These are phyloP conservation scores for Stegodyphus dumicola DNA, from an alignment of 1,140 invertebrate genomes.

Conservation along the genomic window DNA sequence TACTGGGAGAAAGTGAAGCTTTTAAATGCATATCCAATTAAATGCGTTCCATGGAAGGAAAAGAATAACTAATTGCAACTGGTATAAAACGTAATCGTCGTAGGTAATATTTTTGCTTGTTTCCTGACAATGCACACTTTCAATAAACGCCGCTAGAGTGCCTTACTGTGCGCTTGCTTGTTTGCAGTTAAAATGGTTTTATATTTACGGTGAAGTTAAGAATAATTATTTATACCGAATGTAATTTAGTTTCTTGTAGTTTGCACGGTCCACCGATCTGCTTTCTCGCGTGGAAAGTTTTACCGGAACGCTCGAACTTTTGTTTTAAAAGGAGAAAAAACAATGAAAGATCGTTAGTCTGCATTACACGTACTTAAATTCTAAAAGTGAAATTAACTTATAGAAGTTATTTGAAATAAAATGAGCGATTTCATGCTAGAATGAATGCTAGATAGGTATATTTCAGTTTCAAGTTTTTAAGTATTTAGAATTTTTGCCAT, in stretches of 20 bases:
- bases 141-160: slow-evolving; percentile 3
- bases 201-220: slow-evolving; percentile 1
- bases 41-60: slow-evolving; percentile 1
- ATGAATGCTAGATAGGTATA: background rate
- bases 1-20: slow-evolving; percentile 18
- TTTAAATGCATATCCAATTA: slow-evolving; percentile 53
- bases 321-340: background rate
- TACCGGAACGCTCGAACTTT: slow-evolving; percentile 26
- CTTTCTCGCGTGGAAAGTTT: slow-evolving; percentile 5
- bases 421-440: background rate
- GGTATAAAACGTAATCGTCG: slow-evolving; percentile 44
- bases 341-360: no score
- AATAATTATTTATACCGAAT: slow-evolving; percentile 29
- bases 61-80: slow-evolving; percentile 27
- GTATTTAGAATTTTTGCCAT: no score
- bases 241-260: background rate
- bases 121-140: slow-evolving; percentile 22
- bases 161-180: slow-evolving; percentile 11
- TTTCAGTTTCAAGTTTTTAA: no score
- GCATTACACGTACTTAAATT: no score
- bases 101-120: slow-evolving; percentile 46
- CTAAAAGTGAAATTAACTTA: background rate
- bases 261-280: slow-evolving; percentile 29
- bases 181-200: slow-evolving; percentile 40
- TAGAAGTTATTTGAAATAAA: background rate